Evolutionary conservation across 1,140 invertebrate genomes (phyloP).

Genomic region (Euwallacea fornicatus): DNA sequence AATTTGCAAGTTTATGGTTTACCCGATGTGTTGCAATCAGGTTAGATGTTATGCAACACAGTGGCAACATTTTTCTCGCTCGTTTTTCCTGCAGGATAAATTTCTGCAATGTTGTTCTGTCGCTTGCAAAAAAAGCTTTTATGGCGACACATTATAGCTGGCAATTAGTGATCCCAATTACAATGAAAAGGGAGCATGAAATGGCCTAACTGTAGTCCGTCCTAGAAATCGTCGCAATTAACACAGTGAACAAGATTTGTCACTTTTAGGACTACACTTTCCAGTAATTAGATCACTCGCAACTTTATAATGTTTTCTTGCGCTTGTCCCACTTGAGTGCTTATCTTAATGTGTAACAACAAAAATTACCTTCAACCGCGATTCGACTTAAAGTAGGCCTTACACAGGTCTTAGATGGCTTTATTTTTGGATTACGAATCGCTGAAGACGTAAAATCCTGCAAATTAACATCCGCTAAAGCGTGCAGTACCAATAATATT

Average conservation of each 20-base stretch:
- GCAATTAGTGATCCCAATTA: neutral
- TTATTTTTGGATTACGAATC: no score
- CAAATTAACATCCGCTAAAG: no score
- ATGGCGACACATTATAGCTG: neutral
- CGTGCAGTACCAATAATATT: slow-evolving; percentile 7
- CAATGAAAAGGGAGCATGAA: neutral
- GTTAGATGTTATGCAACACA: neutral
- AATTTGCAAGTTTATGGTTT: slow-evolving; percentile 8
- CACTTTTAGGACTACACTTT: slow-evolving; percentile 2
- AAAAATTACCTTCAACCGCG: no score
- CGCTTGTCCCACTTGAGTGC: no score
- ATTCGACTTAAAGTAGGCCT: no score
- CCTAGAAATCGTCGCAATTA: slow-evolving; percentile 12
- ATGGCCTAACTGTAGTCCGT: slow-evolving; percentile 5
- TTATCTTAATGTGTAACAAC: no score
- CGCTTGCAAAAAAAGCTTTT: neutral
- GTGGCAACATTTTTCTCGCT: neutral
- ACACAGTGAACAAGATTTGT: slow-evolving; percentile 20
- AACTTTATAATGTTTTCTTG: no score
- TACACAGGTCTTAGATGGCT: no score
- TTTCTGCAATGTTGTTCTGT: no score
- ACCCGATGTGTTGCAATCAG: neutral
- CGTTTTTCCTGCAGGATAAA: neutral
- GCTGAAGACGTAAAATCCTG: no score
- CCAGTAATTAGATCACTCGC: no score